phyloP scores from a whole-genome alignment of 2,113 vertebrate species.

The Neoarius graeffei region DNA sequence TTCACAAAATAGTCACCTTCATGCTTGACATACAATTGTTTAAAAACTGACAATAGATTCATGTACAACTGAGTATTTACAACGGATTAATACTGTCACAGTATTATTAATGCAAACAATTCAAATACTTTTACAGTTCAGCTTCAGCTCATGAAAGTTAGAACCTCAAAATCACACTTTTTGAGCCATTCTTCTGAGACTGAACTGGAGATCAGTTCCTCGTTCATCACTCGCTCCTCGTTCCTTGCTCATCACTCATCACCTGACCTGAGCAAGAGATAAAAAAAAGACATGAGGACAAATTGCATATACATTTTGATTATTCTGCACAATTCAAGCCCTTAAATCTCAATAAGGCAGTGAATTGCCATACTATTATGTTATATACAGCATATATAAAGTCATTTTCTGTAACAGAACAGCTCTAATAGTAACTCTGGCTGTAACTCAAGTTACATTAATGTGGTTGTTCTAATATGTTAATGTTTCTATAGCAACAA shows the following conservation, averaged over 20 bases:
- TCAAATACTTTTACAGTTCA: constrained; percentile 1
- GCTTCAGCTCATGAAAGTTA: neutral
- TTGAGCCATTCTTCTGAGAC: neutral
- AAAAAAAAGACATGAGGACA: neutral
- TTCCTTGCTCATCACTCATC: constrained; percentile 4
- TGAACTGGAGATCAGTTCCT: neutral
- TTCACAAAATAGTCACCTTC: neutral
- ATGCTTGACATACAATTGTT: neutral
- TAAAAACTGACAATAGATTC: neutral
- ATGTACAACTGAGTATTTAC: neutral
- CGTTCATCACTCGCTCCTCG: neutral
- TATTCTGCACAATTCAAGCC: neutral
- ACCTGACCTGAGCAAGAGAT: constrained; percentile 35
- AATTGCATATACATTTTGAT: neutral
- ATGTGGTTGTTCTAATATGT: neutral
- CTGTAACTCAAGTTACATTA: neutral
- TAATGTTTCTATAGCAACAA: neutral
- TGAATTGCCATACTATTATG: neutral
- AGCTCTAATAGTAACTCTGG: neutral
- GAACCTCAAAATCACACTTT: neutral
- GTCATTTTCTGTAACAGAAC: too few relatives aligned
- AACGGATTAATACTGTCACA: constrained; percentile 21
- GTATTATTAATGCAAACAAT: constrained; percentile 24
- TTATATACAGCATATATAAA: too few relatives aligned
- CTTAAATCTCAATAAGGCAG: neutral